Base-by-base conservation (phyloP, 2,888 invertebrate species). In the Thumatha senex region DNA sequence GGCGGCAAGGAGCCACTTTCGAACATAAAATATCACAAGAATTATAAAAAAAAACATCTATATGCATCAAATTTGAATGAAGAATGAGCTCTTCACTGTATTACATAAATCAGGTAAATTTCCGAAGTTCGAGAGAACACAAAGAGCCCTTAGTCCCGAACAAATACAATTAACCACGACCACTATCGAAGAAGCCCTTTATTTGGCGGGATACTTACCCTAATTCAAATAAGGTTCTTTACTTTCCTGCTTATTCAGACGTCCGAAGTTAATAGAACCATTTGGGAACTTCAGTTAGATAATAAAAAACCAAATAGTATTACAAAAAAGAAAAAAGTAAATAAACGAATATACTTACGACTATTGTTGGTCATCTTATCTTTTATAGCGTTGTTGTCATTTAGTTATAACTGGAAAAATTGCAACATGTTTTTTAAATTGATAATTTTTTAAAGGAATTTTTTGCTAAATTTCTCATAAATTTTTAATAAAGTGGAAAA, bases 91-190 rank as follows among this genome's bases (percentile, higher is more conserved):
- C 46, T 64, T 52, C 58, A 60, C 67, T 67, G 60, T 62, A 53
- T 55, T 59, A 58, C 61, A 57, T 57, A 64, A 61, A 44, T 51
- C 52, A 61, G 41, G 50, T 47, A 56, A 47, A 30, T 51, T 55
- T 15, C 29, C 13, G 18, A 29, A 54, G 40, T 48, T 47, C 15
- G 5, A 15, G 18, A 12, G 59, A 56, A 64, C 60, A 67, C 68
- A 56, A 60, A 67, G 44, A 40, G 46, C 48, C 48, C 58, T 13
- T 34, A 15, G 46, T 36, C 59, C 60, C 39, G 44, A 64, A 62
- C 62, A 67, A 67, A 67, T 48, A 67, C 53, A 67, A 67, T 67
- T 67, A 67, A 56, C 50, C 42, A 14, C 34, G 40, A 40, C 43
- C 49, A 35, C 47, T 13, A 35, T 42, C 48, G 47, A 51, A 48